These are phyloP conservation scores for Excalfactoria chinensis DNA, from an alignment of 2,113 vertebrate genomes.

Conservation along the genomic window DNA sequence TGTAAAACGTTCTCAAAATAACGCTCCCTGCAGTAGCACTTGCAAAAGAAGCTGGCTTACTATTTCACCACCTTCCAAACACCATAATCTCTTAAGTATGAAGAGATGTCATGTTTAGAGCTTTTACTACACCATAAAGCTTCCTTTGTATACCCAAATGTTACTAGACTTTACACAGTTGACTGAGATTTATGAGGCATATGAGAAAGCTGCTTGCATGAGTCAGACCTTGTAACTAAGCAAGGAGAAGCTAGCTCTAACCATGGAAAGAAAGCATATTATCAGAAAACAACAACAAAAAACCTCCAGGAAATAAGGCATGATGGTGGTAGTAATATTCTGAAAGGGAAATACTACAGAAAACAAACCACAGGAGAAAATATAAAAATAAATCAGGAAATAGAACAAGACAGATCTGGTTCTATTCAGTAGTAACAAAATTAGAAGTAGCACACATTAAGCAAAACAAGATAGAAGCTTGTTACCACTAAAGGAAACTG, in stretches of 20 bases:
- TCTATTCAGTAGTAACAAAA: neutral
- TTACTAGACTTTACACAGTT: neutral
- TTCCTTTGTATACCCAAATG: neutral
- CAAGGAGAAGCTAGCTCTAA: neutral
- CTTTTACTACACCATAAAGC: neutral
- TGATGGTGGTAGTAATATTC: neutral
- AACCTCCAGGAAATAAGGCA: neutral
- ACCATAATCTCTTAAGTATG: slow-evolving; percentile 37
- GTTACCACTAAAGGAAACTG: neutral
- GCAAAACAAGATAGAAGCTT: neutral
- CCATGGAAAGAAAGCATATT: neutral
- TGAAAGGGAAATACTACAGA: neutral
- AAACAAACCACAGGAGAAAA: neutral
- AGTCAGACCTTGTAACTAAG: slow-evolving; percentile 3
- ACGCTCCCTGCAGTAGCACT: neutral
- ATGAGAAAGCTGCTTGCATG: neutral
- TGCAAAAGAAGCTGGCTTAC: neutral
- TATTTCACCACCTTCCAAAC: slow-evolving; percentile 27
- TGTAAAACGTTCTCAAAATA: neutral
- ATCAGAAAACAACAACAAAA: neutral
- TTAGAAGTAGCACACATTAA: neutral
- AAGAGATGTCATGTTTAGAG: slow-evolving; percentile 23
- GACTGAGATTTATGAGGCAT: slow-evolving; percentile 16
- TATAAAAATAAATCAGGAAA: neutral
- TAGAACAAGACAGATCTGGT: neutral